A percentile compares a stretch with the other conserved stretches of the same genome.
These are phyloP conservation scores for Onthophagus taurus DNA, from an alignment of 1,140 invertebrate genomes.

Conservation along the genomic window DNA sequence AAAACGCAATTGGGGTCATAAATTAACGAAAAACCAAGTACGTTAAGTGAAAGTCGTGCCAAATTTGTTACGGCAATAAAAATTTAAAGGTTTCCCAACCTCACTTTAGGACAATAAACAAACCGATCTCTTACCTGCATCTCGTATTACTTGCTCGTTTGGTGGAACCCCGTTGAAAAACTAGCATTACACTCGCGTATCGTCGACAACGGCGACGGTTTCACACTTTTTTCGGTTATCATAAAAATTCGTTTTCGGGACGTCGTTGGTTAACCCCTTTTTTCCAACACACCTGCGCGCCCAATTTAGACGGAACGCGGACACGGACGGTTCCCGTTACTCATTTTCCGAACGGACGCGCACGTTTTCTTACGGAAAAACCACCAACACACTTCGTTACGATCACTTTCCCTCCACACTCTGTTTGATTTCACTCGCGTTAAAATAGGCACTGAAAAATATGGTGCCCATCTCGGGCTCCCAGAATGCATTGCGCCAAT, in stretches of 20 bases:
- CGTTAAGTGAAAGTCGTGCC: constrained; percentile 4
- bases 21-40: constrained; percentile 14
- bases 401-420: constrained; percentile 25
- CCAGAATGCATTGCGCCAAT: constrained; percentile 33
- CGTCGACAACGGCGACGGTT: background rate
- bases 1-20: constrained; percentile 4
- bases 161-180: constrained; percentile 25
- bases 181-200: constrained; percentile 36
- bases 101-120: constrained; percentile 4
- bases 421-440: constrained; percentile 24
- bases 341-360: constrained; percentile 16
- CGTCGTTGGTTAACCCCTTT: constrained; percentile 24
- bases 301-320: constrained; percentile 26
- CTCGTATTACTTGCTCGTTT: constrained; percentile 31
- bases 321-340: constrained; percentile 19
- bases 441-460: constrained; percentile 38
- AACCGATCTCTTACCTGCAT: constrained; percentile 34
- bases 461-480: constrained; percentile 35
- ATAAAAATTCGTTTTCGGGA: constrained; percentile 22
- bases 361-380: constrained; percentile 7
- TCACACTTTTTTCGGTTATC: background rate
- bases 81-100: constrained; percentile 8
- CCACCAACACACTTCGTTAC: constrained; percentile 17
- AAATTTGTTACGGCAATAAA: constrained; percentile 11
- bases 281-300: constrained; percentile 31